Percentiles rank a stretch among this genome's conserved stretches.
These are phyloP conservation scores for Tauraco hartlaubi DNA, from an alignment of 2,797 vertebrate genomes.

Conservation along the genomic window DNA sequence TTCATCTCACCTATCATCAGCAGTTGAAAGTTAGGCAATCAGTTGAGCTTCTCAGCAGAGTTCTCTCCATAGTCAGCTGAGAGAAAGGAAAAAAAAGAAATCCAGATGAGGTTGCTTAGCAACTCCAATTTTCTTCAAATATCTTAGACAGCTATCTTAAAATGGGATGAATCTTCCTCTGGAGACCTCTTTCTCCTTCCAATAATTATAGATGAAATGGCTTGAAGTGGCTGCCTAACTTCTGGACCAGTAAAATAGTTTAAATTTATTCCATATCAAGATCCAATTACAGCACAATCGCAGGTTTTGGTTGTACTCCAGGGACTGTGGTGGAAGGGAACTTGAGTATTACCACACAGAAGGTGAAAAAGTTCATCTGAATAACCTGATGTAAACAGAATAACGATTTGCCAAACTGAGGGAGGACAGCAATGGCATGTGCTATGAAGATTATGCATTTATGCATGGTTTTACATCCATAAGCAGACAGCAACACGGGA, in stretches of 20 bases:
- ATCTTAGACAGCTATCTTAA: not conserved
- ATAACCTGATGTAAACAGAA: not conserved
- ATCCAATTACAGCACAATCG: not conserved
- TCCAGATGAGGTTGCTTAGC: constrained; percentile 47
- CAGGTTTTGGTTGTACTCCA: not conserved
- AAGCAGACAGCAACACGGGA: not conserved
- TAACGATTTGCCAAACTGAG: not conserved
- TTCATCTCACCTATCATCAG: not conserved
- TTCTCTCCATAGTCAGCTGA: not conserved
- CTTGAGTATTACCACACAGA: not conserved
- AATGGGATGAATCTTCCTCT: constrained; percentile 25
- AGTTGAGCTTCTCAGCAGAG: not conserved
- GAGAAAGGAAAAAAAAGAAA: not conserved
- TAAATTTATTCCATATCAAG: not conserved
- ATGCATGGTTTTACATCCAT: not conserved
- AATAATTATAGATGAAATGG: not conserved
- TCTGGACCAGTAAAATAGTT: not conserved
- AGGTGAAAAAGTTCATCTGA: not conserved
- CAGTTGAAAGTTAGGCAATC: not conserved
- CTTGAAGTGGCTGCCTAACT: not conserved
- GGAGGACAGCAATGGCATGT: not conserved
- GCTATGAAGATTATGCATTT: not conserved
- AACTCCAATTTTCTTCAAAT: constrained; percentile 43
- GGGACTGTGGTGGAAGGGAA: not conserved
- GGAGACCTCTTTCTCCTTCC: constrained; percentile 15